Base-by-base conservation (phyloP, 2,797 vertebrate species). In the Brotula barbata region DNA sequence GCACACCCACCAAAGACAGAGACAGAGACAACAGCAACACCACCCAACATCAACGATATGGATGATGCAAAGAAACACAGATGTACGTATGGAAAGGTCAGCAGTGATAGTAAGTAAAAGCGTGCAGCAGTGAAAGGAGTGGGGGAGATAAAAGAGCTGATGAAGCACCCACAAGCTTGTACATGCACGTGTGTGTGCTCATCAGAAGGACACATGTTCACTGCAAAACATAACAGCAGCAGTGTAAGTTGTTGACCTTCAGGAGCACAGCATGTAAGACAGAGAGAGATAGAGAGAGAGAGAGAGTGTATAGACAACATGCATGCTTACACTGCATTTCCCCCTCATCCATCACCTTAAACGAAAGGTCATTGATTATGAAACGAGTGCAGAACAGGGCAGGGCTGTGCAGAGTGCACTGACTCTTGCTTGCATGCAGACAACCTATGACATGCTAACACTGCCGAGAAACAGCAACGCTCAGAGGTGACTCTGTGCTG, bases 331-430 rank as follows among this genome's bases (percentile, higher is more conserved):
- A 58, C 76, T 69, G 86, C 85, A 40, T 61, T 88, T 81, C 78
- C 69, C 34, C 73, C 73, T 83, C 85, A 86, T 90, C 85, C 84
- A 87, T 91, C 89, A 86, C 83, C 81, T 75, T 72, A 77, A 76
- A 77, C 78, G 77, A 89, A 87, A 90, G 90, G 86, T 90, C 83
- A 89, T 83, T 82, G 86, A 88, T 88, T 85, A 80, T 74, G 75
- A 67, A 73, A 56, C 21, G 76, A 71, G 79, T 77, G 74, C 58
- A 43, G 69, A 43, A 68, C 22, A 21, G 70, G 37, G 58, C 71
- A 36, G 57, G 60, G 66, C 72, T 53, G 58, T 64, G 62, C 63
- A 68, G 44, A 68, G 64, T 75, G 73, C 28, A 7, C 49, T 28
- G 63, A 73, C 70, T 75, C 72, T 43, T 71, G 73, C 64, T 53